Conservation (phyloP, 1,140 invertebrate genomes). For the Polyergus mexicanus region DNA sequence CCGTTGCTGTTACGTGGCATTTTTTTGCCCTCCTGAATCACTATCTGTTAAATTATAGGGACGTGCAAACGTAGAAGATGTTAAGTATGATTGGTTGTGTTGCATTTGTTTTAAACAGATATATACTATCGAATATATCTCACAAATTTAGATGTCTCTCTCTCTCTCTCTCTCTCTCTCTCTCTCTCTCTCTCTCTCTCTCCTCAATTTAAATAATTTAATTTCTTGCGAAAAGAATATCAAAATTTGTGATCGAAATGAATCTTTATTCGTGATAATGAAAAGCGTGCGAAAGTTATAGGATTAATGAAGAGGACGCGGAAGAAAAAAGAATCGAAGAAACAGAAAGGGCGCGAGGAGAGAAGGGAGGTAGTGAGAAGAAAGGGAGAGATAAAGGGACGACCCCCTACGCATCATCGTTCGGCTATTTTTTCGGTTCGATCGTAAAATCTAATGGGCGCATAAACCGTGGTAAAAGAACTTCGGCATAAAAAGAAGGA, state of each 20-base stretch:
- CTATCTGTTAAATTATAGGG: slow-evolving; percentile 35
- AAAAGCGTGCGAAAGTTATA: slow-evolving; percentile 4
- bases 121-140: neutral
- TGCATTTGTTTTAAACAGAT: neutral
- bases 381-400: slow-evolving; percentile 67
- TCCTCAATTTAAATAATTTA: neutral
- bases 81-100: slow-evolving; percentile 1
- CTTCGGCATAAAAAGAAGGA: slow-evolving; percentile 82
- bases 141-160: no score
- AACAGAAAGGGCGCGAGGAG: slow-evolving; percentile 8
- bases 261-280: slow-evolving; percentile 19
- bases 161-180: no score
- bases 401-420: slow-evolving; percentile 77
- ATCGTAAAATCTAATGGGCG: slow-evolving; percentile 86
- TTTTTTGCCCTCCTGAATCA: neutral
- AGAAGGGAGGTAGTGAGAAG: slow-evolving; percentile 37
- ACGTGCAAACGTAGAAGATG: neutral
- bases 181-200: no score
- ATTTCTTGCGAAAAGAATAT: neutral
- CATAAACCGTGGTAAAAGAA: slow-evolving; percentile 84
- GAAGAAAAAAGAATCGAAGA: slow-evolving; percentile 46
- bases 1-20: slow-evolving; percentile 26
- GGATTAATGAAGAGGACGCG: slow-evolving; percentile 29
- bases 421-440: slow-evolving; percentile 82
- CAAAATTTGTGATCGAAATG: neutral